Evolutionary conservation across 1,140 invertebrate genomes (phyloP), one percentile per base, ranked within the genome.

Genomic region (Gryllus bimaculatus): DNA sequence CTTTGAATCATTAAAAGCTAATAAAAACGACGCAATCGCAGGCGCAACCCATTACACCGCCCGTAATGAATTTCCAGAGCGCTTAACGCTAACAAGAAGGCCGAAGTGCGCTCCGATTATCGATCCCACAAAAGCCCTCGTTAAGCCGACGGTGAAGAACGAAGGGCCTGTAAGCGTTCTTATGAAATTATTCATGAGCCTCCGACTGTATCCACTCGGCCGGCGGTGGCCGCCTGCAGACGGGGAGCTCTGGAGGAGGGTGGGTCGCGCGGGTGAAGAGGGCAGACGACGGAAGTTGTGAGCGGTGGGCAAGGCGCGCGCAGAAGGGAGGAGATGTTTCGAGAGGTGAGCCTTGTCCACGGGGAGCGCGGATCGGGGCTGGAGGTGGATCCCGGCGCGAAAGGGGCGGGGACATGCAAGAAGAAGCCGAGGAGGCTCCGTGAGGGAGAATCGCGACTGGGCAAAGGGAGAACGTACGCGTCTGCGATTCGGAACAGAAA

Each of bases 1-100:
- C 54, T 66, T 66, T 66, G 54, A 66, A 66, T 66, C 54, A 66
- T 66, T 66, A 66, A 66, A 66, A 66, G 54, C 54, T 66, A 66
- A 66, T 66, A 66, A 66, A 66, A 66, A 66, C 10, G 54, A 66
- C 54, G 54, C 54, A 66, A 66, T 66, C 54, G 18, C 54, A 66
- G 18, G 54, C 54, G 54, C 10, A 10, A 66, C 54, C 54, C 54
- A 66, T 66, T 66, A 66, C 54, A 66, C 54, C 18, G 10, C 54
- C 5, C 10, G 10, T 66, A 66, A 66, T 66, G 54, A 66, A 66
- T 66, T 66, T 66, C 54, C 54, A 66, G 54, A 13, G 54, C 54
- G 54, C 54, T 66, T 66, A 66, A 66, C 54, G 54, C 7, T 66
- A 66, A 66, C 54, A 66, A 66, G 54, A 66, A 66, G 54, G 54